A percentile compares a stretch with the other conserved stretches of the same genome.
Conservation (phyloP, 2,888 invertebrate genomes). For the Hydriomena furcata region DNA sequence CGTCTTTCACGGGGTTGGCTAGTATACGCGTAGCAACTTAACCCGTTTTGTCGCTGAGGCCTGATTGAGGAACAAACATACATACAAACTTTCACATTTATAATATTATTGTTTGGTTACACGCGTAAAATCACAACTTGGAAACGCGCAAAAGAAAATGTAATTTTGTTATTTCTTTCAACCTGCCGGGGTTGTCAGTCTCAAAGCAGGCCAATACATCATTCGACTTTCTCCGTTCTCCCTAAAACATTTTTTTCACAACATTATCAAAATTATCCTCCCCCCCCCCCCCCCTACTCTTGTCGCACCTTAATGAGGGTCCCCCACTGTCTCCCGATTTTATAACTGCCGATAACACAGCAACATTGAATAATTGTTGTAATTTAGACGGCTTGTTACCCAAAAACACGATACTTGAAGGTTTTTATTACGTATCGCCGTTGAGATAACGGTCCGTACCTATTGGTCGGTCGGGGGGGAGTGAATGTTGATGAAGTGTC, state of each 20-base stretch:
- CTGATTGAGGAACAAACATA: too few relatives aligned
- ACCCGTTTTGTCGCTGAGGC: too few relatives aligned
- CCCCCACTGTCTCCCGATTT: constrained; percentile 64
- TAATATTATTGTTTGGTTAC: too few relatives aligned
- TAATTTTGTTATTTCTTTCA: constrained; percentile 7
- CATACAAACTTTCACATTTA: too few relatives aligned
- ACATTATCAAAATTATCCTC: constrained; percentile 36
- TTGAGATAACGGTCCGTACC: constrained; percentile 50
- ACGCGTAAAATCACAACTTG: neutral
- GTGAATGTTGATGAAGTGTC: constrained; percentile 37
- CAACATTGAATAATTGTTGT: constrained; percentile 81
- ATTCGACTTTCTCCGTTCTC: constrained; percentile 24
- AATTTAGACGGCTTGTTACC: constrained; percentile 76
- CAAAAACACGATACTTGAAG: constrained; percentile 67
- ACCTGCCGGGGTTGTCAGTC: constrained; percentile 23
- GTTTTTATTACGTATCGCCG: constrained; percentile 68
- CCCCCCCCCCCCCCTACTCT: constrained; percentile 28
- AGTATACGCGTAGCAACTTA: too few relatives aligned
- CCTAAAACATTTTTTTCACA: constrained; percentile 33
- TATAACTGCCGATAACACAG: constrained; percentile 78
- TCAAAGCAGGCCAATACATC: constrained; percentile 27
- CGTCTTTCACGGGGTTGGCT: too few relatives aligned
- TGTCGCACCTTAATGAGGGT: constrained; percentile 66
- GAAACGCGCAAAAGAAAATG: constrained; percentile 11
- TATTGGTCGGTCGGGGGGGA: constrained; percentile 29